These are phyloP conservation scores for Eleginops maclovinus DNA, from an alignment of 2,113 vertebrate species.

Conservation along the genomic window DNA sequence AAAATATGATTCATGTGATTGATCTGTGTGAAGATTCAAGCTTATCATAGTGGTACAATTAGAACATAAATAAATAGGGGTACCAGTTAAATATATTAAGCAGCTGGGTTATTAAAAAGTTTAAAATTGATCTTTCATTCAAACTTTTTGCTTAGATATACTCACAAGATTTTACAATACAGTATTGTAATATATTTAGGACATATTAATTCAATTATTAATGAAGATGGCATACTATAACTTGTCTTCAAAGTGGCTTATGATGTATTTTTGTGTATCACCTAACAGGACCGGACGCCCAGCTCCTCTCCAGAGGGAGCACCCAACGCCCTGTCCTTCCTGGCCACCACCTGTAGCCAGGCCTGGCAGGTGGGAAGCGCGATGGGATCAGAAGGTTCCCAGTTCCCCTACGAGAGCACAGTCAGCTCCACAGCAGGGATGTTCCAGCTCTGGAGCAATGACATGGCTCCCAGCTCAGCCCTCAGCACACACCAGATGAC, in stretches of 20 bases:
- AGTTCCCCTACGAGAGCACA: constrained; percentile 83
- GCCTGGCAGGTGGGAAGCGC: constrained; percentile 79
- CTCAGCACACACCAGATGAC: constrained; percentile 86
- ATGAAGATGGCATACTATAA: background rate
- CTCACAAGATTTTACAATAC: background rate
- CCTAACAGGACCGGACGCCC: constrained; percentile 84
- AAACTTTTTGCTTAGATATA: background rate
- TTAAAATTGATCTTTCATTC: background rate
- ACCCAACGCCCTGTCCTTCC: constrained; percentile 82
- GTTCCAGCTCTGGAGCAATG: constrained; percentile 90
- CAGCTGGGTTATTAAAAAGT: background rate
- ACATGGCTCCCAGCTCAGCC: constrained; percentile 79
- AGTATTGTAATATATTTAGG: background rate
- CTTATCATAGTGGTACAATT: background rate
- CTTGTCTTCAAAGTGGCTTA: background rate
- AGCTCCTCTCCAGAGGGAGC: constrained; percentile 85
- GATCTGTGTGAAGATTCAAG: too few species aligned
- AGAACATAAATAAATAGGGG: too few species aligned
- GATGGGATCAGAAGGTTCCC: constrained; percentile 78
- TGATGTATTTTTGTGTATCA: constrained; percentile 16
- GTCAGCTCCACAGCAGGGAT: constrained; percentile 85
- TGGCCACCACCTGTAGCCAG: constrained; percentile 86
- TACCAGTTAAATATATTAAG: background rate
- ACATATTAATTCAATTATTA: background rate
- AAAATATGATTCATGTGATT: background rate